Evolutionary conservation across 1,140 invertebrate species (phyloP).

Genomic region (Trypoxylus dichotomus): DNA sequence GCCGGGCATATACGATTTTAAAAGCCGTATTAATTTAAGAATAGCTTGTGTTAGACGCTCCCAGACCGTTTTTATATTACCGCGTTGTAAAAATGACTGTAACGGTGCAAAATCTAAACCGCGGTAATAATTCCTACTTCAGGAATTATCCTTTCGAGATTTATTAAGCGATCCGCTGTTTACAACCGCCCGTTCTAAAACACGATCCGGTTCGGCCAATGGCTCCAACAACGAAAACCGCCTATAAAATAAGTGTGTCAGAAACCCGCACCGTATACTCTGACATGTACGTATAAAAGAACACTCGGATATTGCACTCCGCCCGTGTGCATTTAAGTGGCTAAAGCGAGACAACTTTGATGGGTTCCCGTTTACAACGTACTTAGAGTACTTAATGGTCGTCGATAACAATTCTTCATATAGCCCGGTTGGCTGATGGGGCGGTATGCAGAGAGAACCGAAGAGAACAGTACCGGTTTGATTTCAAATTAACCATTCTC

Average conservation of each 20-base stretch:
- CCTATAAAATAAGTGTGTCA: conserved; percentile 22
- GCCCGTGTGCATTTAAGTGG: conserved; percentile 41
- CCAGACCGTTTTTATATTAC: conserved; percentile 34
- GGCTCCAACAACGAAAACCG: conserved; percentile 30
- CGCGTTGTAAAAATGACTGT: conserved; percentile 36
- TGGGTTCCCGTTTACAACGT: conserved; percentile 44
- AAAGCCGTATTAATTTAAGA: neutral
- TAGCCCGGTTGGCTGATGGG: conserved; percentile 30
- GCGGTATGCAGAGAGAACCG: neutral
- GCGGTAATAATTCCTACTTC: conserved; percentile 36
- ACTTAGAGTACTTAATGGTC: conserved; percentile 43
- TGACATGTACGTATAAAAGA: conserved; percentile 12
- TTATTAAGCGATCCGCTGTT: conserved; percentile 29
- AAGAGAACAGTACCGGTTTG: conserved; percentile 11
- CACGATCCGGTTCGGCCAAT: neutral
- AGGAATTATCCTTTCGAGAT: conserved; percentile 37
- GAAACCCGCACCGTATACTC: neutral
- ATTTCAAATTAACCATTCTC: conserved; percentile 13
- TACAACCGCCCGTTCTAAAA: conserved; percentile 23
- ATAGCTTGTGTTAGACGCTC: neutral
- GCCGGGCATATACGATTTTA: neutral
- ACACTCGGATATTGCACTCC: conserved; percentile 33
- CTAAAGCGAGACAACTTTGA: conserved; percentile 45
- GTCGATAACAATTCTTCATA: conserved; percentile 40
- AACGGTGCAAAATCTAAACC: conserved; percentile 35